Base-by-base conservation (phyloP, 2,113 vertebrate species). In the Etheostoma cragini region DNA sequence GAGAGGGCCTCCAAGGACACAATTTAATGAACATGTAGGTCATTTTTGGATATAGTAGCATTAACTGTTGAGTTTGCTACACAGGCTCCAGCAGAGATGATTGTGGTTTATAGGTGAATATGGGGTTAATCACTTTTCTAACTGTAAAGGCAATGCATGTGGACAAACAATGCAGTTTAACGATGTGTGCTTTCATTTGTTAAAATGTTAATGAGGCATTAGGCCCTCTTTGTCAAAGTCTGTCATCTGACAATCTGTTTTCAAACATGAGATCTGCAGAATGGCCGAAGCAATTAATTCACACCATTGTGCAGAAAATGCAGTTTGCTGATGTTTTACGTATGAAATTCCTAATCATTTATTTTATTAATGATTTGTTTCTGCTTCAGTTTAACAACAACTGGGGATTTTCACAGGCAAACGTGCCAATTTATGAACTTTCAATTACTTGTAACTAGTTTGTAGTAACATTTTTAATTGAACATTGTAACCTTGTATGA, bases 11-110 rank as follows among this genome's bases (percentile, higher is more conserved):
- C 81, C 64, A 58, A 87, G 80, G 87, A 87, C 88, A 72, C 73
- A 68, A 50, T 87, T 79, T 78, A 92, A 89, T 81, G 81, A 90
- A 81, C 84, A 88, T 90, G 83, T 90, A 85, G 89, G 92, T 92
- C 92, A 87, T 72, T 77, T 64, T 7, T 68, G 71, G 68, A 80
- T 67, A 73, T 42, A 72, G 61, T 78, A 38, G 56, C 60, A 74
- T 57, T 73, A 80, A 78, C 52, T 8, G 54, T 80, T 49, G 46
- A n/a, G 58, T 57, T 30, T 54, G 73, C 46, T 38, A 11, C 78
- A 33, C 49, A 26, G 8, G 65, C 64, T 66, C 46, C 17, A 47
- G 68, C 53, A 47, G 72, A 66, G 54, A 54, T 50, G 66, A 42
- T 66, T 61, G 79, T 17, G 78, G 69, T 80, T 47, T 67, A 17